Evolutionary conservation across 2,888 invertebrate genomes (phyloP), one percentile per base, ranked within the genome.

Genomic region (Eumacrocentrus americanus): DNA sequence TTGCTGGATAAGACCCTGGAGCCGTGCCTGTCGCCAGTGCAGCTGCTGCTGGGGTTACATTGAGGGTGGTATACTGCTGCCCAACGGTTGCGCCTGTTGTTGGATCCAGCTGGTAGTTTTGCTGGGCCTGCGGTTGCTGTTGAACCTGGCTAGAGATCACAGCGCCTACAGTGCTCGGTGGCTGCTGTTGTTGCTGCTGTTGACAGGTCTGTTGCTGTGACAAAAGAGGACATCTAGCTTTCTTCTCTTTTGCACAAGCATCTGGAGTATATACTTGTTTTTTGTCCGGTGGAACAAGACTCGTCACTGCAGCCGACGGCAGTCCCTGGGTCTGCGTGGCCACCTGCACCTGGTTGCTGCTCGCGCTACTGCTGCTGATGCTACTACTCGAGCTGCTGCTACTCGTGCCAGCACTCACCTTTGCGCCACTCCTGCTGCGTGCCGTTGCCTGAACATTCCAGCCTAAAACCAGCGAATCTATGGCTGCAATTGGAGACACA

Each of bases 241-340:
- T 81, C 66, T 82, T 82, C 9, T 80, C 79, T 64, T 81, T 82
- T 40, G 72, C 75, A 4, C 73, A 69, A 4, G 75, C 67, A 16
- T 79, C 73, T 3, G 74, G 70, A 7, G 76, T 75, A 51, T 74
- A 77, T 50, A 72, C 72, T 65, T 75, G 78, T 63, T 80, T 80
- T 58, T 82, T 82, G 16, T 78, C 79, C 1, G 74, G 68, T 53
- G 16, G 29, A 1, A 40, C 23, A 25, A 42, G 22, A 23, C 18
- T 59, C 9, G 56, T 53, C 0, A 64, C 58, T 16, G 73, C 71
- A 11, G 64, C 68, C 53, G 72, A 66, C n/a, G 71, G 69, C 6
- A 81, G 76, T 44, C 85, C 82, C 65, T 85, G 85, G 2, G 87
- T 87, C 72, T 88, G 88, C 1, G 88, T 88, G 14, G 86, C 86